Evolutionary conservation across 2,797 vertebrate species (phyloP), one percentile per base, ranked within the genome.

Genomic region (Pagetopsis macropterus): DNA sequence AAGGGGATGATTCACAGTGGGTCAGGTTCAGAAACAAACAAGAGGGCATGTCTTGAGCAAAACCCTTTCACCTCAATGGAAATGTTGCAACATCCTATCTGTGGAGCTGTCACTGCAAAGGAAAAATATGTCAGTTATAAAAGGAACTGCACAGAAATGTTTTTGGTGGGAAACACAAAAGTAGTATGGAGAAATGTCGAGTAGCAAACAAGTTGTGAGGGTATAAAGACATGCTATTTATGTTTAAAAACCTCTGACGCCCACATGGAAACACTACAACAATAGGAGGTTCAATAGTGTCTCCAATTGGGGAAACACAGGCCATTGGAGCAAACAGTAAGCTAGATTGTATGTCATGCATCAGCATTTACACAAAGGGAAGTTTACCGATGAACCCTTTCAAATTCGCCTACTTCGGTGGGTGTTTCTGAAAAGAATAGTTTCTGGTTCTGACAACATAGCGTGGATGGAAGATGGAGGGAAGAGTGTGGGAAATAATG

Each of bases 1-100:
- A 72, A 56, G 45, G 17, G 63, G 73, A 62, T 89, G 82, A 88
- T 86, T 90, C 80, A 88, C 63, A 37, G 56, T 49, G 54, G 79
- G 75, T 84, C 72, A 50, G 45, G 59, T 65, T 76, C 17, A 71
- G 76, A 37, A 40, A 60, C 50, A 77, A 74, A 81, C 49, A 72
- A 49, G 48, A 66, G 62, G 70, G 64, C 73, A 70, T 56, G 55
- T 76, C 65, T 65, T 54, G 40, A 78, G 63, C 72, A 70, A 75
- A 85, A 56, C 52, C 65, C 65, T 81, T 81, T 85, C 51, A 79
- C 81, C 66, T 69, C 62, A 27, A 70, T 52, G 6, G 43, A 64
- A 48, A 67, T 68, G 64, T 78, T 79, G 72, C 57, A 51, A 76
- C 48, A 74, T 76, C 51, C 59, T 46, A 37, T 71, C 49, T 21